phyloP scores from a whole-genome alignment of 92 coral and sea anemone species.

The Galaxea fascicularis region DNA sequence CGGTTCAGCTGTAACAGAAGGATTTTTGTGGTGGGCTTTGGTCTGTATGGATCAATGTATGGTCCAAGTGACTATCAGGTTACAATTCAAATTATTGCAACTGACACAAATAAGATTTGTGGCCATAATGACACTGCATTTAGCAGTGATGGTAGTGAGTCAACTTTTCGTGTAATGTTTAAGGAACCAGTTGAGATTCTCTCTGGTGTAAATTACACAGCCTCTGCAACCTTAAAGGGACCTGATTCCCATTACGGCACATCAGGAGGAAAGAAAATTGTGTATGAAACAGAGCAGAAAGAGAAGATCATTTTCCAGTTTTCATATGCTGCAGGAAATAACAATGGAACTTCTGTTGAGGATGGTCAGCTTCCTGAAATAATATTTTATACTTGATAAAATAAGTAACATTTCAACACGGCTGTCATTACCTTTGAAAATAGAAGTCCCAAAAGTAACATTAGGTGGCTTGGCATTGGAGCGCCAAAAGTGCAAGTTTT shows the following conservation, averaged over 20 bases:
- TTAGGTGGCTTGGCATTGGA: too few species aligned
- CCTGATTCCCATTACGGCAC: conserved; percentile 99
- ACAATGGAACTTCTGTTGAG: conserved; percentile 96
- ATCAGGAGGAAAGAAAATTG: conserved; percentile 87
- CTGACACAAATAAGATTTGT: conserved; percentile 82
- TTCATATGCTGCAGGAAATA: conserved; percentile 95
- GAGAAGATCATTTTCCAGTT: conserved; percentile 92
- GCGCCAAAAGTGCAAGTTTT: too few species aligned
- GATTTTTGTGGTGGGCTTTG: conserved; percentile 95
- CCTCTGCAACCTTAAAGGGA: conserved; percentile 92
- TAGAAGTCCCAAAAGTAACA: too few species aligned
- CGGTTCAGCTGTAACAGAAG: conserved; percentile 88
- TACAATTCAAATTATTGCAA: conserved; percentile 78
- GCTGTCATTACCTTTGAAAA: too few species aligned
- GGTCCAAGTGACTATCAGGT: conserved; percentile 98
- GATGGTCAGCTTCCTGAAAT: conserved; percentile 99
- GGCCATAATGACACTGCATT: conserved; percentile 97
- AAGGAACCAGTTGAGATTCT: conserved; percentile 92
- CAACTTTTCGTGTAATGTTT: conserved; percentile 94
- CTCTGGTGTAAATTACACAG: conserved; percentile 83
- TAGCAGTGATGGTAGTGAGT: conserved; percentile 93
- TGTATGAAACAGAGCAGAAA: conserved; percentile 80
- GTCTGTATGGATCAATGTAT: conserved; percentile 95
- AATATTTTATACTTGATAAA: conserved; percentile 89
- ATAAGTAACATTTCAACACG: background rate